These are phyloP conservation scores for Corvus moneduloides DNA, from an alignment of 2,113 vertebrate species.

Conservation along the genomic window DNA sequence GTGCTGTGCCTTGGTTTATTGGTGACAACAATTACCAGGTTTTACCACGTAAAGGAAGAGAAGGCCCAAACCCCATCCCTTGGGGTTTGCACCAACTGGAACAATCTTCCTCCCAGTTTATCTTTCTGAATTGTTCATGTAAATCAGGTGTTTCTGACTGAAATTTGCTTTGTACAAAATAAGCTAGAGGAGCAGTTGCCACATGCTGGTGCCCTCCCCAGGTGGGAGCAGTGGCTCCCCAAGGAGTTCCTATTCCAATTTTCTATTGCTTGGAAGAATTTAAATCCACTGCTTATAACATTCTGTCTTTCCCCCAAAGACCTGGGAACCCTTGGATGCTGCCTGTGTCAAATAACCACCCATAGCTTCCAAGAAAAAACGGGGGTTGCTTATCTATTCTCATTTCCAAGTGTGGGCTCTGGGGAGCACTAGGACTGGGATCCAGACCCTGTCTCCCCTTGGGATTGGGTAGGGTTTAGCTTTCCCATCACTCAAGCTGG, in stretches of 20 bases:
- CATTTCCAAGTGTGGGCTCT: not conserved
- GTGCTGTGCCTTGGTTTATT: not conserved
- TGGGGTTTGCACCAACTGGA: not conserved
- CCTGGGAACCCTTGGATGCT: fast-evolving
- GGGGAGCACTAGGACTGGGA: not conserved
- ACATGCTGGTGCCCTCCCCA: not conserved
- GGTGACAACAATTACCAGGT: not conserved
- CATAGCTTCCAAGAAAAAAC: not conserved
- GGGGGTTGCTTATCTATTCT: not conserved
- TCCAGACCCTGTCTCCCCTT: not conserved
- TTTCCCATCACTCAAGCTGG: not conserved
- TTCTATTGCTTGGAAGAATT: not conserved
- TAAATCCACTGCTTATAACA: not conserved
- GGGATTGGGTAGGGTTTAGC: not conserved
- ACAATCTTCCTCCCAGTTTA: not conserved
- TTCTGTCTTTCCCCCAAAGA: not conserved
- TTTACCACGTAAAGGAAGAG: not conserved
- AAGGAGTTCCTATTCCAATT: not conserved
- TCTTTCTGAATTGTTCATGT: not conserved
- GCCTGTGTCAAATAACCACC: not conserved
- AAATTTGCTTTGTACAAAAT: not conserved
- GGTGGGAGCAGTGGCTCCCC: not conserved
- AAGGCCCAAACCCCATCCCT: not conserved
- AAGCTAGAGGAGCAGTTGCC: not conserved
- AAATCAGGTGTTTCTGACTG: not conserved